A percentile compares a stretch with the other conserved stretches of the same genome.
phyloP scores from a whole-genome alignment of 2,797 vertebrate genomes.

The Petrocephalus sullivani region DNA sequence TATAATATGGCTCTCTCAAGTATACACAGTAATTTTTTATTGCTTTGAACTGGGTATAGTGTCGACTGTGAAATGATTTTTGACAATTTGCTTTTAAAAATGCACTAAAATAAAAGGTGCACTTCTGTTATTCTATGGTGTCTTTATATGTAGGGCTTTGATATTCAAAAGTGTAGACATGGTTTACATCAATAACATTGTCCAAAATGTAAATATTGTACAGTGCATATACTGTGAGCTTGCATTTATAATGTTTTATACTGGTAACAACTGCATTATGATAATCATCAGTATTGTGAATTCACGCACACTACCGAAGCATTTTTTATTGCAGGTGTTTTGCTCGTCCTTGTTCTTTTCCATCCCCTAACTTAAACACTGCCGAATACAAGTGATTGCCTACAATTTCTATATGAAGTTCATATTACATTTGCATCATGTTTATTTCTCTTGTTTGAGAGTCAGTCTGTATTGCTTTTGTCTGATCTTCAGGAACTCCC shows the following conservation, averaged over 20 bases:
- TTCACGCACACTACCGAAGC: conserved; percentile 35
- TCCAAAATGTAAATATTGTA: conserved; percentile 29
- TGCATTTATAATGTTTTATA: conserved; percentile 32
- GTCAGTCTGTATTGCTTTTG: conserved; percentile 34
- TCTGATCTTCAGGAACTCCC: conserved; percentile 32
- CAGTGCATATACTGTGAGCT: conserved; percentile 20
- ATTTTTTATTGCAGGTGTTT: conserved; percentile 32
- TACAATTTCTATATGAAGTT: neutral
- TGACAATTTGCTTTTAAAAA: neutral
- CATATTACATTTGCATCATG: conserved; percentile 7
- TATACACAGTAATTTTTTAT: neutral
- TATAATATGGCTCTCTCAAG: neutral
- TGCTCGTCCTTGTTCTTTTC: neutral
- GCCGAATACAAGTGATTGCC: neutral
- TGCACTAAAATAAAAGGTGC: neutral
- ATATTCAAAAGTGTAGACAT: neutral
- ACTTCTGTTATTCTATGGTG: neutral
- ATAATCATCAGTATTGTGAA: conserved; percentile 22
- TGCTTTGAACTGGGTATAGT: neutral
- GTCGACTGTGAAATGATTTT: neutral
- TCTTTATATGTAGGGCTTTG: neutral
- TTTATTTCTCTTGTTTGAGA: conserved; percentile 23
- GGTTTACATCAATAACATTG: neutral
- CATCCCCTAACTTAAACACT: conserved; percentile 8
- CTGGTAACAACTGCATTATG: neutral